Evolutionary conservation across 2,797 vertebrate genomes (phyloP).

Genomic region (Rousettus madagascariensis): DNA sequence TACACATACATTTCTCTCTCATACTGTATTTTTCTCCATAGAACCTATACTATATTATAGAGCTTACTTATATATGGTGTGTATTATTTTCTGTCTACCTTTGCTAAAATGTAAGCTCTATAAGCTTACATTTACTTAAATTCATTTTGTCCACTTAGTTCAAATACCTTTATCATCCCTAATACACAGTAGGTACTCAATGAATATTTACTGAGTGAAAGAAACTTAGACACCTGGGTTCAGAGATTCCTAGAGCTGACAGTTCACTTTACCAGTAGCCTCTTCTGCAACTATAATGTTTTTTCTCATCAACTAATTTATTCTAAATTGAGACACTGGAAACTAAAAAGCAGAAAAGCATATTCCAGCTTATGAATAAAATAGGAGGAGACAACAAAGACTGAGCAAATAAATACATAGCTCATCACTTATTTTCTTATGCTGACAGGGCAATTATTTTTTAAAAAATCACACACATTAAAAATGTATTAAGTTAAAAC

Average conservation of each 20-base stretch:
- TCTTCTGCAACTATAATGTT: neutral
- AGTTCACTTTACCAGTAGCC: neutral
- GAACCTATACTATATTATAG: neutral
- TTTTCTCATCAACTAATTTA: neutral
- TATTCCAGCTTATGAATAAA: neutral
- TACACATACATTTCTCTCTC: neutral
- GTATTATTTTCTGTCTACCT: neutral
- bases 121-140: neutral
- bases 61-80: neutral
- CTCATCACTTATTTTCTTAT: neutral
- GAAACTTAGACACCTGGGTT: neutral
- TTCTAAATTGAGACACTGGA: constrained; percentile 43
- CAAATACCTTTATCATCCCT: neutral
- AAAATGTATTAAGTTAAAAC: constrained; percentile 10
- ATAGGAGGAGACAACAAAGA: neutral
- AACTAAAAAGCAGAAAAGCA: neutral
- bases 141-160: neutral
- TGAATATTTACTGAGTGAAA: neutral
- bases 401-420: neutral
- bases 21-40: neutral
- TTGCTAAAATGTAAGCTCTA: neutral
- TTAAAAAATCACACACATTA: constrained; percentile 4
- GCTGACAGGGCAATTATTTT: neutral
- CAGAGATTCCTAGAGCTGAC: neutral
- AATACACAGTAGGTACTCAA: neutral